phyloP scores from a whole-genome alignment of 2,113 vertebrate genomes.

The Hemibagrus wyckioides region DNA sequence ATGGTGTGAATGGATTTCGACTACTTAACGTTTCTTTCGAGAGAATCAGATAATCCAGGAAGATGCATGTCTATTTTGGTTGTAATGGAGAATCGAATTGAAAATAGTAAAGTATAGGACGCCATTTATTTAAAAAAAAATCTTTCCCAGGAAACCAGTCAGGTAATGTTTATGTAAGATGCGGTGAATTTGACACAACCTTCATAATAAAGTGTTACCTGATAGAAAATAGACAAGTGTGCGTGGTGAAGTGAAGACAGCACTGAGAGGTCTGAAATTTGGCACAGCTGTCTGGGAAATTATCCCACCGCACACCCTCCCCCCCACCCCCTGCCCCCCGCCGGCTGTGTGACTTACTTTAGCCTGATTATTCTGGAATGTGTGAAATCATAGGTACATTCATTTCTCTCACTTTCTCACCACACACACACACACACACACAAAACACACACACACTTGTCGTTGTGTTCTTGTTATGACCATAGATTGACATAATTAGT shows the following conservation, averaged over 20 bases:
- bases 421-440: conserved; percentile 22
- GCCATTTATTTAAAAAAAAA: not conserved
- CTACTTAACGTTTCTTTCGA: not conserved
- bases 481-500: not conserved
- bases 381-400: conserved; percentile 30
- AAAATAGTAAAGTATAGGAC: not conserved
- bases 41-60: not conserved
- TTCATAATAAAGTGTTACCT: not conserved
- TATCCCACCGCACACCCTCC: too few relatives aligned
- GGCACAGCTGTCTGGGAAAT: conserved; percentile 10
- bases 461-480: not conserved
- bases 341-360: conserved; percentile 30
- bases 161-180: not conserved
- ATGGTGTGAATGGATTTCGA: not conserved
- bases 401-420: conserved; percentile 55
- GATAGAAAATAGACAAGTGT: not conserved
- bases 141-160: not conserved
- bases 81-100: not conserved
- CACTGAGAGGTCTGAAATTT: conserved; percentile 17
- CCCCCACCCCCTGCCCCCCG: too few relatives aligned
- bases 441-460: conserved; percentile 14
- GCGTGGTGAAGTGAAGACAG: conserved; percentile 54
- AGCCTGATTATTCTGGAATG: conserved; percentile 40
- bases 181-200: not conserved
- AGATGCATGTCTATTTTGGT: not conserved